phyloP scores from a whole-genome alignment of 1,140 invertebrate genomes.

The Leptopilina boulardi region DNA sequence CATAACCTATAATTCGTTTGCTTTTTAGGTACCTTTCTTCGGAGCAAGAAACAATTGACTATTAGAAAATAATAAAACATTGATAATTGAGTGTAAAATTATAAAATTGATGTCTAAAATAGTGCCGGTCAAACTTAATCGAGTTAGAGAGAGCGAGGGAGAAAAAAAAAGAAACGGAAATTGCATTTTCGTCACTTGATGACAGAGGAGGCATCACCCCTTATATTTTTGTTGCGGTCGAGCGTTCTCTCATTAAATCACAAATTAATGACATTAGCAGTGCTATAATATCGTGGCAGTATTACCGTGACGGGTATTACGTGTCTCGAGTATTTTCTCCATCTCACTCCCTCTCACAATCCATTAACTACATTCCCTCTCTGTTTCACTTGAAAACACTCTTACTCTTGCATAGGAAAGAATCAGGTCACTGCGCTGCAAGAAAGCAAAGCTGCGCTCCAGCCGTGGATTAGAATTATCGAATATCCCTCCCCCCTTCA shows the following conservation, averaged over 20 bases:
- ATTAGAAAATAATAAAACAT: too few relatives aligned
- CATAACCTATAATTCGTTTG: too few relatives aligned
- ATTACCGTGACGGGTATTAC: conserved; percentile 75
- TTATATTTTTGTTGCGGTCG: conserved; percentile 49
- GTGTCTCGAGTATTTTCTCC: conserved; percentile 64
- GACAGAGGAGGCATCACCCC: conserved; percentile 38
- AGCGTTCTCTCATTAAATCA: conserved; percentile 71
- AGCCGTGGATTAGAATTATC: conserved; percentile 72
- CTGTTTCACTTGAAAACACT: conserved; percentile 69
- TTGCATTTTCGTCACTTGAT: conserved; percentile 51
- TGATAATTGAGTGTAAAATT: too few relatives aligned
- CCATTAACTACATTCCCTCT: conserved; percentile 58
- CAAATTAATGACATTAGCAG: conserved; percentile 75
- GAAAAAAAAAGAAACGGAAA: conserved; percentile 42
- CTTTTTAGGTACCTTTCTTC: too few relatives aligned
- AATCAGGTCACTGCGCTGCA: conserved; percentile 76
- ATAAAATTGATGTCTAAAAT: not conserved
- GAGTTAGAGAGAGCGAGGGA: not conserved
- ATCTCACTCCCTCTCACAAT: conserved; percentile 61
- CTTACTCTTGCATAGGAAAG: conserved; percentile 71
- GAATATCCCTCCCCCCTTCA: conserved; percentile 52
- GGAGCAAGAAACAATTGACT: too few relatives aligned
- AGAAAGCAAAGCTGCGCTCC: conserved; percentile 72
- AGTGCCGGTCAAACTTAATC: too few relatives aligned
- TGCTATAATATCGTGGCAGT: conserved; percentile 74